A percentile compares a stretch with the other conserved stretches of the same genome.
These are phyloP conservation scores for Tachina fera DNA, from an alignment of 2,888 invertebrate genomes.

Conservation along the genomic window DNA sequence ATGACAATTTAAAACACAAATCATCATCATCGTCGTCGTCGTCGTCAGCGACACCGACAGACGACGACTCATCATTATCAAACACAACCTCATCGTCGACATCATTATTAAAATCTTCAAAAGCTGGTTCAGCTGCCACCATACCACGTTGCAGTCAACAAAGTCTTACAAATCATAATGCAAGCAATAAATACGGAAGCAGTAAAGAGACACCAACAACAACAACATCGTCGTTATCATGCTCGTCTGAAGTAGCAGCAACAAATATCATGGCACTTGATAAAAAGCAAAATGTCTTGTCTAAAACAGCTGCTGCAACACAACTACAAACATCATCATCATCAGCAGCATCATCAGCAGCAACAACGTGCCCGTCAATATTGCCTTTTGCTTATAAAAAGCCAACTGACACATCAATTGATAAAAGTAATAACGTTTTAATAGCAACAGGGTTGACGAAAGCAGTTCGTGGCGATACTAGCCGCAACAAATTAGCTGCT, in stretches of 20 bases:
- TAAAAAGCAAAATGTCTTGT: conserved; percentile 74
- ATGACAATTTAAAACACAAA: conserved; percentile 67
- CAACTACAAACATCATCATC: conserved; percentile 54
- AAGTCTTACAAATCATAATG: conserved; percentile 64
- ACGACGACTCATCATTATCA: conserved; percentile 49
- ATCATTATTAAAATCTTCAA: conserved; percentile 63
- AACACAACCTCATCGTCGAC: conserved; percentile 64
- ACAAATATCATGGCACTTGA: conserved; percentile 77
- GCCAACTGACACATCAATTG: conserved; percentile 77
- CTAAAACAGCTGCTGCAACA: conserved; percentile 61
- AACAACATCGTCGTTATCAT: conserved; percentile 56
- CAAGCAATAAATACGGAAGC: conserved; percentile 71
- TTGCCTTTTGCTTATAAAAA: conserved; percentile 74
- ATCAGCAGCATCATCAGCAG: conserved; percentile 37
- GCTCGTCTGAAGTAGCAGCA: conserved; percentile 51
- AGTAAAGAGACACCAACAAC: conserved; percentile 73
- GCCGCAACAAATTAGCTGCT: conserved; percentile 75
- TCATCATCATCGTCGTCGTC: conserved; percentile 45
- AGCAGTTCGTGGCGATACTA: conserved; percentile 29
- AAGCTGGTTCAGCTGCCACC: conserved; percentile 74
- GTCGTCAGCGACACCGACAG: conserved; percentile 25
- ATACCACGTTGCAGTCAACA: conserved; percentile 77
- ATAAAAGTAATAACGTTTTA: conserved; percentile 58
- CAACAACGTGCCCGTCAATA: conserved; percentile 54
- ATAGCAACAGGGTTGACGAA: conserved; percentile 51